phyloP scores from a whole-genome alignment of 2,888 invertebrate genomes.

The Nudaria mundana region DNA sequence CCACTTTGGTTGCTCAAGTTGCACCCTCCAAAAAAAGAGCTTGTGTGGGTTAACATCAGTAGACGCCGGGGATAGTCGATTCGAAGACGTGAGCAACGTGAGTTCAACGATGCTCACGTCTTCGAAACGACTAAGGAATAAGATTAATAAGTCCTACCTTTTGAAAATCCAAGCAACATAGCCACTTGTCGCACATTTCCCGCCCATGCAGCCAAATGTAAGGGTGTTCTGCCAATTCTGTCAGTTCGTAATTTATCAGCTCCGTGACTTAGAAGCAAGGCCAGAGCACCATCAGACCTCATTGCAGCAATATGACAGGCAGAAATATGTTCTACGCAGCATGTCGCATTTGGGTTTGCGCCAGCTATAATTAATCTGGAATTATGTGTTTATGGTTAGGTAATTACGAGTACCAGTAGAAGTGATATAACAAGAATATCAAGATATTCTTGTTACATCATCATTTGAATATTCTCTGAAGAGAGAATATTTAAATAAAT shows the following conservation, averaged over 20 bases:
- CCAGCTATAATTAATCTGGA: constrained; percentile 38
- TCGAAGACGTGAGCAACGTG: no score
- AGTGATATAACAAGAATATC: background rate
- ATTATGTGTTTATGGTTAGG: background rate
- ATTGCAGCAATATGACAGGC: constrained; percentile 55
- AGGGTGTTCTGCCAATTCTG: constrained; percentile 52
- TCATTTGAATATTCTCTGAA: no score
- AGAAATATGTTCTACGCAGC: constrained; percentile 29
- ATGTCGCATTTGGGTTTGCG: constrained; percentile 38
- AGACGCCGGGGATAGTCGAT: no score
- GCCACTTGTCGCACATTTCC: constrained; percentile 47
- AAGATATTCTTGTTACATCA: no score
- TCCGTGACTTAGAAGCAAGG: constrained; percentile 42
- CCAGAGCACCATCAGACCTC: constrained; percentile 43
- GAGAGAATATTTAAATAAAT: no score
- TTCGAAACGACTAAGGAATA: no score
- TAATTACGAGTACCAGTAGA: background rate
- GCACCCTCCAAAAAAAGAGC: no score
- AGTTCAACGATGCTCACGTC: no score
- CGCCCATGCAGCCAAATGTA: constrained; percentile 59
- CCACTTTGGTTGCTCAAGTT: no score
- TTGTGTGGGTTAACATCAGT: no score
- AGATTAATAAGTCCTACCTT: no score
- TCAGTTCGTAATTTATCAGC: constrained; percentile 45
- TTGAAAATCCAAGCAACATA: constrained; percentile 37